Base-by-base conservation (phyloP, 1,140 invertebrate species). In the Drosophila ambigua region DNA sequence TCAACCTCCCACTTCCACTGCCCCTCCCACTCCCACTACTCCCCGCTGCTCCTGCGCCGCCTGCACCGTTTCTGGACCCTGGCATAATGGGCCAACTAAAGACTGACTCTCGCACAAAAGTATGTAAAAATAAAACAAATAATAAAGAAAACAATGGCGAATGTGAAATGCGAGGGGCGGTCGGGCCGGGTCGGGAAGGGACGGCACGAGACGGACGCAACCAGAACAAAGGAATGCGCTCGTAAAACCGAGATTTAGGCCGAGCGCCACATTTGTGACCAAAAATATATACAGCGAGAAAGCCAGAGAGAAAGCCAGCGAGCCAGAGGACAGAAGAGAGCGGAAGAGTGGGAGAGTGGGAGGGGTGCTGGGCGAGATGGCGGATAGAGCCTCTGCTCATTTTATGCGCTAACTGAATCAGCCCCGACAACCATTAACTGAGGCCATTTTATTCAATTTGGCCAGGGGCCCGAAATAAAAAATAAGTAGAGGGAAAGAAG, bases 61-160 rank as follows among this genome's bases (percentile, higher is more conserved):
- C 7, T 8, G 31, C 31, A 9, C 31, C 31, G 13, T 39, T 39
- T 4, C 35, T 39, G n/a, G n/a, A 52, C 43, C 11, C 49, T 49
- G 48, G 26, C 59, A 64, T 84, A 83, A 83, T 85, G 77, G 80
- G 77, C 72, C 81, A 79, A 85, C 81, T 84, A 85, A 83, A 63
- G 76, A 78, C 76, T 78, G 52, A 49, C 46, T 55, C 35, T 46
- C 16, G 49, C 43, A 41, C 66, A 63, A 54, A 85, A 88, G 79
- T 79, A 87, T 88, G 79, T 85, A 82, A 87, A 88, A 87, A 87
- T 88, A 80, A 87, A 87, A 87, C 83, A 87, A 87, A 87, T 88
- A 87, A 87, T 88, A 87, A 87, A 87, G 76, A 87, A 88, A 87
- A 87, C 71, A 87, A 88, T 76, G 72, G 78, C 67, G 49, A 71